A percentile compares a stretch with the other conserved stretches of the same genome.
Conservation (phyloP, 2,113 vertebrate species). For the Lethenteron camtschaticum region DNA sequence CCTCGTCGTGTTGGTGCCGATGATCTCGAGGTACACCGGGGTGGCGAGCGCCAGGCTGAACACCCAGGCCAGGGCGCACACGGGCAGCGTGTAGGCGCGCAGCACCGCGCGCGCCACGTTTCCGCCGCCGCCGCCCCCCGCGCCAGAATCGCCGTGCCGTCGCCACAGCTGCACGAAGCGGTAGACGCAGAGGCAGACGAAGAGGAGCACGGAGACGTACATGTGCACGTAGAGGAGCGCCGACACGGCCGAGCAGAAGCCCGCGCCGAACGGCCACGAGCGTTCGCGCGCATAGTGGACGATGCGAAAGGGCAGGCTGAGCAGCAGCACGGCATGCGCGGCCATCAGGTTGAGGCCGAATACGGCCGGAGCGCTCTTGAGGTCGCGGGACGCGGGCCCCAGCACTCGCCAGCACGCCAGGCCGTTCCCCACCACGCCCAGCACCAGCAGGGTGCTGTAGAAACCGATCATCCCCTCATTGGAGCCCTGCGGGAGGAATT, state of each 20-base stretch:
- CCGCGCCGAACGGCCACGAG: not conserved
- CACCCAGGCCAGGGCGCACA: not conserved
- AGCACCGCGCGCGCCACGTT: not conserved
- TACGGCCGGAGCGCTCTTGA: not conserved
- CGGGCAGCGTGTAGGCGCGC: not conserved
- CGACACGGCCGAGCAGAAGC: slow-evolving; percentile 1
- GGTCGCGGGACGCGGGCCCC: too few species aligned
- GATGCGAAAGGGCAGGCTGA: not conserved
- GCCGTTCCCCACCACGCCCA: too few species aligned
- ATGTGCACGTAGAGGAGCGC: slow-evolving; percentile 3
- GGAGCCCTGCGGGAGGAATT: too few species aligned
- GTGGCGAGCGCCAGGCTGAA: not conserved
- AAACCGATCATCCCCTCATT: too few species aligned
- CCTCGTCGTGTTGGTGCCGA: not conserved
- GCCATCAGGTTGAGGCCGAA: slow-evolving; percentile 4
- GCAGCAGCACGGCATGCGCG: slow-evolving; percentile 2
- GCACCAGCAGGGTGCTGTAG: too few species aligned
- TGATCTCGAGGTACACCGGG: not conserved
- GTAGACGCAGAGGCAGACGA: slow-evolving; percentile 5
- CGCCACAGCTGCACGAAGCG: not conserved
- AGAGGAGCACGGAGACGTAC: not conserved
- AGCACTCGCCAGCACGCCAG: too few species aligned
- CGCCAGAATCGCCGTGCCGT: not conserved
- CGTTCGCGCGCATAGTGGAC: not conserved
- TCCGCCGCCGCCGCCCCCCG: not conserved